A percentile compares a stretch with the other conserved stretches of the same genome.
Evolutionary conservation across 2,888 invertebrate species (phyloP).

Genomic region (Chaitophorus viminalis): DNA sequence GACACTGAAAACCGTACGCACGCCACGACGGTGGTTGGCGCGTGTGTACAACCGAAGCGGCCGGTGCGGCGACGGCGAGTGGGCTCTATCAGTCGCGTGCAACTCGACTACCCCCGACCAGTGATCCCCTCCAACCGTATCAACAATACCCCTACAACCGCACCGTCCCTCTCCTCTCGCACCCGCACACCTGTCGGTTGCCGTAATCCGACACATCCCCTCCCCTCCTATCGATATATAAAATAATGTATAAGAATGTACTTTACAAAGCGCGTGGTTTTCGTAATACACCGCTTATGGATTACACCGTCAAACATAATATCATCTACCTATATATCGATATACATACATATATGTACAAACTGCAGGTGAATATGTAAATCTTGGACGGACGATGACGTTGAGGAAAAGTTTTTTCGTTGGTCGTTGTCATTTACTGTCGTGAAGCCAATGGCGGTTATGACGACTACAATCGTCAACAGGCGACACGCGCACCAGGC

Average conservation of each 20-base stretch:
- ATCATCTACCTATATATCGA: too few relatives aligned
- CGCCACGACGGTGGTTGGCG: background rate
- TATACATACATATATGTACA: background rate
- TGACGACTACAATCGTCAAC: background rate
- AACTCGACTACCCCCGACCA: background rate
- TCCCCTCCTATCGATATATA: background rate
- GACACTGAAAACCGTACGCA: conserved; percentile 41
- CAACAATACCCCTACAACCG: background rate
- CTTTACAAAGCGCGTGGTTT: too few relatives aligned
- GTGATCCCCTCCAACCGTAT: background rate
- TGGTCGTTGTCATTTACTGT: background rate
- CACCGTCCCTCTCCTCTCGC: background rate
- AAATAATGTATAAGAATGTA: too few relatives aligned
- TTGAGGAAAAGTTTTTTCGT: background rate
- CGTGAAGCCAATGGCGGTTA: too few relatives aligned
- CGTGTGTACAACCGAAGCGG: conserved; percentile 8
- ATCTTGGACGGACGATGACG: too few relatives aligned
- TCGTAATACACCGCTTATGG: too few relatives aligned
- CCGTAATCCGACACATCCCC: too few relatives aligned
- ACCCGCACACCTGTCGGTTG: background rate
- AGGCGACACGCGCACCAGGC: background rate
- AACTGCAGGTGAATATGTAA: too few relatives aligned
- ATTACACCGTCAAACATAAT: too few relatives aligned
- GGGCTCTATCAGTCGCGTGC: conserved; percentile 39
- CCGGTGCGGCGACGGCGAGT: conserved; percentile 32